Conservation (phyloP, 2,797 vertebrate genomes). For the Etheostoma nigrum region DNA sequence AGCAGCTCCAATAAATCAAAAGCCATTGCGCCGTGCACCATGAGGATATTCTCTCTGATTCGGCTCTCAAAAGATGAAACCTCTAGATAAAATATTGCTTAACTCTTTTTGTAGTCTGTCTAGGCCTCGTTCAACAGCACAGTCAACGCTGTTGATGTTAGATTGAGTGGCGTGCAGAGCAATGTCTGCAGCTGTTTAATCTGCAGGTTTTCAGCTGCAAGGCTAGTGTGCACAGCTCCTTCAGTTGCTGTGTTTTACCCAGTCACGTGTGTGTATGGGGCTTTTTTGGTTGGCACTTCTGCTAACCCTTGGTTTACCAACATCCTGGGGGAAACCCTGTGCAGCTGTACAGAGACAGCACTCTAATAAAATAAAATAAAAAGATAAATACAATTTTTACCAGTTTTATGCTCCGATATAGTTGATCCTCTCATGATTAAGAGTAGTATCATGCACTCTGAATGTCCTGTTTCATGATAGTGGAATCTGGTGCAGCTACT, state of each 20-base stretch:
- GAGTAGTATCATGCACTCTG: not conserved
- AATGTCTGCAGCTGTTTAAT: not conserved
- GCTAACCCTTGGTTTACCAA: not conserved
- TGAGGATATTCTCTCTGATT: not conserved
- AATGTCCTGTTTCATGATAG: not conserved
- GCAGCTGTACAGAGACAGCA: not conserved
- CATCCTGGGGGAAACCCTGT: conserved; percentile 33
- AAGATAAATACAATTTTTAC: too few relatives aligned
- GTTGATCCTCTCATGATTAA: too few relatives aligned
- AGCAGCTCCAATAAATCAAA: not conserved
- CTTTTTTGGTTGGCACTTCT: not conserved
- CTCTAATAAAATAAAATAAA: not conserved
- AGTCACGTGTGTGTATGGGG: not conserved
- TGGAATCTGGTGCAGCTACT: not conserved
- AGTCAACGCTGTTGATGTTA: not conserved
- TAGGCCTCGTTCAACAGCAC: too few relatives aligned
- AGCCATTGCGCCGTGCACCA: fast-evolving
- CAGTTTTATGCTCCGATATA: not conserved
- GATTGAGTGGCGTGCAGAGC: not conserved
- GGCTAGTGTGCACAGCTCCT: not conserved
- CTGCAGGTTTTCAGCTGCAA: not conserved
- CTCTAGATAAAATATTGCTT: not conserved
- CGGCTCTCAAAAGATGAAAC: not conserved
- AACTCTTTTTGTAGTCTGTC: not conserved
- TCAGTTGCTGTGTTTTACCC: not conserved